Base-by-base conservation (phyloP, 2,888 invertebrate species). In the Dorcus hopei region DNA sequence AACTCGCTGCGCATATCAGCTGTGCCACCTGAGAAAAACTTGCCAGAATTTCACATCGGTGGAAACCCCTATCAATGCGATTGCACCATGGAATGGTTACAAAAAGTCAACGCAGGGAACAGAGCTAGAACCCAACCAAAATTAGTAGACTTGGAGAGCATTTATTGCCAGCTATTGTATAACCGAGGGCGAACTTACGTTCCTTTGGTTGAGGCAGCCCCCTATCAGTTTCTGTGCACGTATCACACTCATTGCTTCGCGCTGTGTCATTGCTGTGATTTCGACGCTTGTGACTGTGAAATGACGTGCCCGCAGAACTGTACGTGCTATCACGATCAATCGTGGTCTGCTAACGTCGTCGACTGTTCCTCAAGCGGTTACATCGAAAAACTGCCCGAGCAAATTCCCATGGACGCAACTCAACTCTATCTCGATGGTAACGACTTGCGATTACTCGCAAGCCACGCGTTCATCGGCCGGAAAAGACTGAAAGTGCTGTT, bases 341-440 rank as follows among this genome's bases (percentile, higher is more conserved):
- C 89, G 23, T 93, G 92, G 90, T 86, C 88, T 47, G 90, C 91
- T 16, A 93, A 93, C 79, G 89, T 93, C 49, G 91, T 93, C 52
- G 91, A 92, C 77, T 93, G 93, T 74, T 88, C 89, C 49, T 82
- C 81, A 60, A 85, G 87, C 63, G 88, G 87, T 51, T 89, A 90
- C 76, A 80, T 83, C 51, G 84, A 84, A 71, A 82, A 81, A 70
- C 81, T 93, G 66, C 92, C 92, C 16, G 89, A 90, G 65, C 86
- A 87, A 79, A 90, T 95, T 74, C 94, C 94, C 8, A 93, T 94
- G 92, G 92, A 93, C 74, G 90, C 93, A 59, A 93, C 93, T n/a
- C 88, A 91, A 74, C 82, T 94, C 65, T 91, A 91, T 74, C 81
- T 95, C 62, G 93, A 93, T 76, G 93, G 93, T 63, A 92, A 93